phyloP scores from a whole-genome alignment of 2,113 vertebrate species.

The Corydoras sp. region DNA sequence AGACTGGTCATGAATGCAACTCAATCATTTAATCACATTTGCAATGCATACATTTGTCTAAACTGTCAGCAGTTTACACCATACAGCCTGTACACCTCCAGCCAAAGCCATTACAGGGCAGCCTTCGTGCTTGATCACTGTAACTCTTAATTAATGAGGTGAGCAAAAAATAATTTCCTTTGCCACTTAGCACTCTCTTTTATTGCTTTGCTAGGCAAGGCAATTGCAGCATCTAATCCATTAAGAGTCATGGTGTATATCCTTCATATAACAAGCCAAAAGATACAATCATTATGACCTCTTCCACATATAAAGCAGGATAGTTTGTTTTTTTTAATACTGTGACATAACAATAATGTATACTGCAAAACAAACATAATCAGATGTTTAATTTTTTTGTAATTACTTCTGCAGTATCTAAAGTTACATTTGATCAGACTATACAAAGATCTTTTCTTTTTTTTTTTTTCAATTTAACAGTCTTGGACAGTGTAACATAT shows the following conservation, averaged over 20 bases:
- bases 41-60: constrained; percentile 1
- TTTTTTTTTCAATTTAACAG: too few species aligned
- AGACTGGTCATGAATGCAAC: not conserved
- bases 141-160: constrained; percentile 36
- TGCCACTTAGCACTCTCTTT: constrained; percentile 26
- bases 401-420: not conserved
- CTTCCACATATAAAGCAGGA: constrained; percentile 11
- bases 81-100: constrained; percentile 14
- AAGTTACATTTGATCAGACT: not conserved
- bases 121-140: constrained; percentile 25
- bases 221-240: constrained; percentile 17
- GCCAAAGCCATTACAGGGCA: constrained; percentile 31
- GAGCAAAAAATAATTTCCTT: constrained; percentile 30
- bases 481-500: not conserved
- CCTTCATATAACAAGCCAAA: constrained; percentile 18
- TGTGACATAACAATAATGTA: not conserved
- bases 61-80: constrained; percentile 13
- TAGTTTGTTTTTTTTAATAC: too few species aligned
- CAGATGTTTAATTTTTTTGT: too few species aligned
- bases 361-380: not conserved
- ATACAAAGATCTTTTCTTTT: not conserved
- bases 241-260: constrained; percentile 20
- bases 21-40: not conserved
- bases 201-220: constrained; percentile 23
- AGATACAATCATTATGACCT: constrained; percentile 17